These are phyloP conservation scores for Synodontis membranacea DNA, from an alignment of 2,113 vertebrate genomes.

Conservation along the genomic window DNA sequence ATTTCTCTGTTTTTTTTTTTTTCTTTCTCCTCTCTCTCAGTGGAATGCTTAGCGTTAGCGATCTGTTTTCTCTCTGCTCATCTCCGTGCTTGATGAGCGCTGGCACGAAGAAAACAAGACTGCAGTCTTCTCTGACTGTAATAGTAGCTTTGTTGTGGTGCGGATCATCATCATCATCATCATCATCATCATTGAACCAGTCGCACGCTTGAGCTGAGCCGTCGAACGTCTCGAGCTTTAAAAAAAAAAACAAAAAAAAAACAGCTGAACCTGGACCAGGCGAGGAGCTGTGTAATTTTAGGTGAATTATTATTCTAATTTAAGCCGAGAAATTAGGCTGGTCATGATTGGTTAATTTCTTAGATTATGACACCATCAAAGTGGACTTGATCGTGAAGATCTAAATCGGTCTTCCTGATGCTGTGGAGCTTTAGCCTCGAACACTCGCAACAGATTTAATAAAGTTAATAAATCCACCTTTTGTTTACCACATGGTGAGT, in stretches of 20 bases:
- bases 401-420: neutral
- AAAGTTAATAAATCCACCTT: no score
- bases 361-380: neutral
- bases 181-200: neutral
- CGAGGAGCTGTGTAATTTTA: neutral
- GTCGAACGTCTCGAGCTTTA: neutral
- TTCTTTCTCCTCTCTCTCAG: neutral
- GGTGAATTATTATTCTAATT: neutral
- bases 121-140: neutral
- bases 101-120: conserved; percentile 3
- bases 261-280: neutral
- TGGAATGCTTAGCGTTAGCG: neutral
- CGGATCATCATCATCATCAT: neutral
- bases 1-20: neutral
- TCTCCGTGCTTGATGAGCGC: neutral
- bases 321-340: neutral
- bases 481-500: no score
- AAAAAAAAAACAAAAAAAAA: no score
- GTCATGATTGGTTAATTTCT: no score
- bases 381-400: no score
- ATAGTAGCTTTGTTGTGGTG: neutral
- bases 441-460: no score
- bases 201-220: neutral
- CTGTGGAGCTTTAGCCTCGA: neutral
- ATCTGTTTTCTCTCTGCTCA: conserved; percentile 9